Evolutionary conservation across 2,888 invertebrate species (phyloP).

Genomic region (Rambutsinella grinnellia): DNA sequence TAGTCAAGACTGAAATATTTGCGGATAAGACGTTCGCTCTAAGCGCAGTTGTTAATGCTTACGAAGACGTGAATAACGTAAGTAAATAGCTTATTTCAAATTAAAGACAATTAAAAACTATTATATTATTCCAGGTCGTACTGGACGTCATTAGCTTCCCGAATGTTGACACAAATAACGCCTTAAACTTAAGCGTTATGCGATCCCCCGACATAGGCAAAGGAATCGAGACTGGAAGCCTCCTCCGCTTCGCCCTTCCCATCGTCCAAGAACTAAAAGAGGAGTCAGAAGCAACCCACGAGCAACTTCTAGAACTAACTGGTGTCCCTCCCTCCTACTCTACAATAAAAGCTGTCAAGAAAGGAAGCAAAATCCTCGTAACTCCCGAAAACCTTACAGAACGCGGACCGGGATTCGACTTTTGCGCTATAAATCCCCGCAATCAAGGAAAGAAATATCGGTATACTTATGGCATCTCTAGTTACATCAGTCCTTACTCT

Average conservation of each 20-base stretch:
- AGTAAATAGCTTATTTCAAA: slow-evolving; percentile 25
- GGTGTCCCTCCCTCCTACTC: slow-evolving; percentile 68
- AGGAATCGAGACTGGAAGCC: slow-evolving; percentile 38
- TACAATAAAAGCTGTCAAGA: slow-evolving; percentile 68
- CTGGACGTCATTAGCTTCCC: slow-evolving; percentile 67
- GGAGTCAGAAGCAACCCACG: slow-evolving; percentile 13
- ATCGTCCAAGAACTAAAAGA: slow-evolving; percentile 28
- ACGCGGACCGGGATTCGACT: slow-evolving; percentile 68
- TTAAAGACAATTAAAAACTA: no score
- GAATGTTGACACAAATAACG: slow-evolving; percentile 45
- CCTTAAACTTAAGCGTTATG: slow-evolving; percentile 35
- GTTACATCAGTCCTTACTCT: slow-evolving; percentile 60
- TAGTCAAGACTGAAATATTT: slow-evolving; percentile 68
- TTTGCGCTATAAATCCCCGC: slow-evolving; percentile 71
- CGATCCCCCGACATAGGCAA: slow-evolving; percentile 37
- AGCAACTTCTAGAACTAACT: slow-evolving; percentile 20
- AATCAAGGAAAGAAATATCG: slow-evolving; percentile 69
- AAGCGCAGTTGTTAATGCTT: slow-evolving; percentile 72
- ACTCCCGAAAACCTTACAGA: slow-evolving; percentile 60
- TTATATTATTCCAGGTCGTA: slow-evolving; percentile 67
- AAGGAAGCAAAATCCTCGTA: slow-evolving; percentile 67
- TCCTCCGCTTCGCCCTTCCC: slow-evolving; percentile 49
- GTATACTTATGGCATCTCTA: slow-evolving; percentile 71
- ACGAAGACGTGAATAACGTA: slow-evolving; percentile 70
- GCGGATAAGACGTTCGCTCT: slow-evolving; percentile 70